These are phyloP conservation scores for Tapirus indicus DNA, from an alignment of 2,797 vertebrate species.

Conservation along the genomic window DNA sequence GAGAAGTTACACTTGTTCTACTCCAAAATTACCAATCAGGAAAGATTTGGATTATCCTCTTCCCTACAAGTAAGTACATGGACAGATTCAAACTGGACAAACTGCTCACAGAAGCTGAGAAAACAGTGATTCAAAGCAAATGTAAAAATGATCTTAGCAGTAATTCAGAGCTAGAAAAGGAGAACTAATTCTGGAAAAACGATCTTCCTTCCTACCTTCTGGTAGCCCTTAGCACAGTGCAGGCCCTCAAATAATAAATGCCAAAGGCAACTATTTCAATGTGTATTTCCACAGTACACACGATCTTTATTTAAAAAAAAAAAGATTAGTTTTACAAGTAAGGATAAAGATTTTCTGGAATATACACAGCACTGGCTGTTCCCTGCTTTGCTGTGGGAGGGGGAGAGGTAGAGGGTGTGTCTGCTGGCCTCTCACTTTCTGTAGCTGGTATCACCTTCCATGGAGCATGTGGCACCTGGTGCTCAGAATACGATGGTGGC, in stretches of 20 bases:
- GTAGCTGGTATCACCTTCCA: background rate
- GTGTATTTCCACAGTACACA: background rate
- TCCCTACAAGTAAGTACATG: background rate
- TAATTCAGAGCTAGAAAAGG: background rate
- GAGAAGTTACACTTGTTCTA: background rate
- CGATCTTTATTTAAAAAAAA: background rate
- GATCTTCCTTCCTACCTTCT: background rate
- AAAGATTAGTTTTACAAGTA: background rate
- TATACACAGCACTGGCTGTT: background rate
- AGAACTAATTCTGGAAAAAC: background rate
- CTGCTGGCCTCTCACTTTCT: background rate
- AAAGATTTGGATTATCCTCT: background rate
- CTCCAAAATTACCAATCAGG: slow-evolving; percentile 6
- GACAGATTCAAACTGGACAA: background rate
- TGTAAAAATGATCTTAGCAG: background rate
- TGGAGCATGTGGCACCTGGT: rapidly evolving
- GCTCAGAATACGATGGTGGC: background rate
- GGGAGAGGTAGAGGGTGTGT: background rate
- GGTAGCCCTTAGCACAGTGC: background rate
- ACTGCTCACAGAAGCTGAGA: background rate
- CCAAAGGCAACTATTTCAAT: background rate
- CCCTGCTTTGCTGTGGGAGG: background rate
- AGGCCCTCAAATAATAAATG: background rate
- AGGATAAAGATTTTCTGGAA: background rate
- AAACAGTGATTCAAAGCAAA: background rate